Evolutionary conservation across 2,888 invertebrate genomes (phyloP).

Genomic region (Autographa gamma): DNA sequence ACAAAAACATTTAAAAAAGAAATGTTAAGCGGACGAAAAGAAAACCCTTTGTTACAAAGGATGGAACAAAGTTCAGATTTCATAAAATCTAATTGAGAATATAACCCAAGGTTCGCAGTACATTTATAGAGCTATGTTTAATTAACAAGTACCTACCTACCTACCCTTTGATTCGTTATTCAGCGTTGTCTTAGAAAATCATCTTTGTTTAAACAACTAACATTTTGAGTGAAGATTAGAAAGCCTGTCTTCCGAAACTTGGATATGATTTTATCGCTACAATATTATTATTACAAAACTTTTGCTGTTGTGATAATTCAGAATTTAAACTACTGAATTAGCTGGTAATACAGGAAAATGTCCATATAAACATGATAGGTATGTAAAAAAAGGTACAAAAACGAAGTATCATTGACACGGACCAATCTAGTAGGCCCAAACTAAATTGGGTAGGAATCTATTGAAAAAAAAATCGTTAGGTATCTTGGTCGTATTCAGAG

Average conservation of each 20-base stretch:
- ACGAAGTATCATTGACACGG: not conserved
- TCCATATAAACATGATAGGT: not conserved
- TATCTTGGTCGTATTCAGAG: constrained; percentile 19
- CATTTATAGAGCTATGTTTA: constrained; percentile 53
- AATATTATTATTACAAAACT: not conserved
- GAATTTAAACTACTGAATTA: not conserved
- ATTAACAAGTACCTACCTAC: constrained; percentile 53
- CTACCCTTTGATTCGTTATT: constrained; percentile 55
- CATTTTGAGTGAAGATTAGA: constrained; percentile 42
- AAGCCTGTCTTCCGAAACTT: constrained; percentile 37
- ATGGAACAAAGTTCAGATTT: constrained; percentile 48
- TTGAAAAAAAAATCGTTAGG: constrained; percentile 9
- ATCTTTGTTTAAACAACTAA: constrained; percentile 54
- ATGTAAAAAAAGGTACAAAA: no score
- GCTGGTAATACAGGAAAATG: not conserved
- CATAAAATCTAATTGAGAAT: constrained; percentile 29
- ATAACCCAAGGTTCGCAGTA: constrained; percentile 41
- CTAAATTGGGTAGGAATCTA: constrained; percentile 2
- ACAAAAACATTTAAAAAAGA: constrained; percentile 33
- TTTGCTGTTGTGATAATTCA: not conserved
- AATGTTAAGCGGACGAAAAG: constrained; percentile 15
- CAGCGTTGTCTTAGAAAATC: constrained; percentile 54
- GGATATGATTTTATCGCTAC: constrained; percentile 14
- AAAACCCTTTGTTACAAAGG: constrained; percentile 30
- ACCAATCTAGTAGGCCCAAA: constrained; percentile 12